Evolutionary conservation across 2,113 vertebrate species (phyloP), one percentile per base, ranked within the genome.

Genomic region (Electrona antarctica): DNA sequence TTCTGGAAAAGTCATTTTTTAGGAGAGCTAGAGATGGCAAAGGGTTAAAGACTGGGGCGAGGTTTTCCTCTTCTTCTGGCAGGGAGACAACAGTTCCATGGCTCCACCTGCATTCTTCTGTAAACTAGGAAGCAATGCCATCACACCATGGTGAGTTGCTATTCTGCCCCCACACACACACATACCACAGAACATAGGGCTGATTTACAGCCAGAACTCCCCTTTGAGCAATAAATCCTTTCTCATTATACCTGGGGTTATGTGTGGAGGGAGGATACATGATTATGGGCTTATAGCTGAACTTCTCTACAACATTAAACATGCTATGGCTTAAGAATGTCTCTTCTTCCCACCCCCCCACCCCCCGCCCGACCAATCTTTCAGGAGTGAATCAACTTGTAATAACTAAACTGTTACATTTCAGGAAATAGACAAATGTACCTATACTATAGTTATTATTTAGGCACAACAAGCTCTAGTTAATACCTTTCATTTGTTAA

Each of bases 1-100:
- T 89, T 84, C 84, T 87, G 85, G 80, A 80, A 69, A 6, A 77
- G 62, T 85, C 78, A 77, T 21, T 21, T 69, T 85, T 81, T 69
- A 67, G 70, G 65, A 47, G 52, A 65, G 49, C 77, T 76, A 51
- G 70, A 62, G 70, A 52, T 70, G 69, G 8, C 0, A 49, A 74
- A 71, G 88, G 79, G 62, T 78, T 67, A 69, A 73, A 78, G 67
- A 45, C 60, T 71, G 60, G 64, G 21, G 56, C 28, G 76, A 74
- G 64, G 66, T 69, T 68, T 29, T 60, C n/a, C 15, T 21, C 51
- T 15, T 15, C 33, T 41, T 21, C 6, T 56, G 47, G 62, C 2
- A 15, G 51, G 60, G 54, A 51, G 49, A 7, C 15, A 74, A 12
- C 47, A 66, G 41, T 74, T 64, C 8, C 10, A 54, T 29, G 67